Evolutionary conservation across 2,888 invertebrate species (phyloP), one percentile per base, ranked within the genome.

Genomic region (Drosophila anceps): DNA sequence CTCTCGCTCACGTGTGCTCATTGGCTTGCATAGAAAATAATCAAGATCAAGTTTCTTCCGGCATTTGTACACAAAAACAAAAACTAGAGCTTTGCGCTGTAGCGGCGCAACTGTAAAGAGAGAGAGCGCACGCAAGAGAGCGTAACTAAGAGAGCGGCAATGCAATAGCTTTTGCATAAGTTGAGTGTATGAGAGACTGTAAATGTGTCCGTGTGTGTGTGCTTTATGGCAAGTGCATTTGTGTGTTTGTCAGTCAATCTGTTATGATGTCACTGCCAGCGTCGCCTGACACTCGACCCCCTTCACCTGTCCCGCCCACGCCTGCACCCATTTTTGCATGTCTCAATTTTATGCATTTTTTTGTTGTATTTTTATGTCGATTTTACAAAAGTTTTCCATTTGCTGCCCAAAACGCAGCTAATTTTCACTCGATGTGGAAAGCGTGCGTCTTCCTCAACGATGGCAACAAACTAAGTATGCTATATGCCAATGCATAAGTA

Each of bases 31-130:
- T 78, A 81, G 80, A 73, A 84, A 79, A 88, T 80, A 86, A 84
- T 90, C 91, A 90, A 90, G 90, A 90, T 90, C 90, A 90, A 91
- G 91, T 90, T 90, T 83, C 89, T 90, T 90, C 89, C 90, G 90
- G 82, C 81, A 87, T 88, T 84, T 79, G 84, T 88, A 75, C 73
- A 73, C 82, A 84, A 73, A 55, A 80, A 79, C 81, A 88, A 82
- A 69, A 75, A 77, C 74, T 73, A 77, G 81, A 85, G 88, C 84
- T 84, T 84, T 76, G 62, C 43, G 60, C 33, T 64, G 59, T 31
- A 20, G 53, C 12, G 61, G 73, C 50, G 43, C 48, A 35, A 43
- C 41, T 27, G 31, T 51, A 65, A 76, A 82, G 74, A 57, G 31
- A 2, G 9, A 1, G 15, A 8, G 43, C 15, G n/a, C n/a, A n/a